phyloP scores from a whole-genome alignment of 2,113 vertebrate genomes.

The Cairina moschata region DNA sequence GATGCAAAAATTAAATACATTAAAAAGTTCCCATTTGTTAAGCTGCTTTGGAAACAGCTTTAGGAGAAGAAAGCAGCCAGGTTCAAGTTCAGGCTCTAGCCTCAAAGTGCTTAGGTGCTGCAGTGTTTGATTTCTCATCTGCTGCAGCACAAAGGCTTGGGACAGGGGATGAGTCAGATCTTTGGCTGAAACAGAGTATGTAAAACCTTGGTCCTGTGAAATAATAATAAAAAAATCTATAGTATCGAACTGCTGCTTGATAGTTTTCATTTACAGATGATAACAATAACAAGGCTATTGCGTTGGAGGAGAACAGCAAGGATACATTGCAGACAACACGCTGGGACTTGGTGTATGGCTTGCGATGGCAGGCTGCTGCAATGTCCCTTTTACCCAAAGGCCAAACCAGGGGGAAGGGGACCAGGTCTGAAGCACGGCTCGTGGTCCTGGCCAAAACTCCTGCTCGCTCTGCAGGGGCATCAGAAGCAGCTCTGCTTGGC shows the following conservation, averaged over 20 bases:
- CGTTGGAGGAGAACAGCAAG: background rate
- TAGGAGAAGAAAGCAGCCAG: background rate
- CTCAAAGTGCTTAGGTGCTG: background rate
- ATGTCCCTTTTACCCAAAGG: background rate
- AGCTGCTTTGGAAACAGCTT: background rate
- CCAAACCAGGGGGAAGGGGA: background rate
- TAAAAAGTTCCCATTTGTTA: background rate
- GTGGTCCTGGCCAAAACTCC: background rate
- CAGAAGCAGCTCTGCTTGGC: background rate
- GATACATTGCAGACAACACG: background rate
- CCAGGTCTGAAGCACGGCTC: background rate
- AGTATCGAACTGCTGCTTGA: background rate
- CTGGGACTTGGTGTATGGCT: background rate
- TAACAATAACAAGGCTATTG: background rate
- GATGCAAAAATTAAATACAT: background rate
- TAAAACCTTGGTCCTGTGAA: background rate
- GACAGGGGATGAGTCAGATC: background rate
- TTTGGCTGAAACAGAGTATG: background rate
- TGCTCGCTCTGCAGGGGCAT: background rate
- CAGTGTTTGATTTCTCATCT: conserved; percentile 10
- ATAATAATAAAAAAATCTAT: background rate
- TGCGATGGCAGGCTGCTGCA: background rate
- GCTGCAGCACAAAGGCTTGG: background rate
- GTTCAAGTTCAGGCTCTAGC: conserved; percentile 4
- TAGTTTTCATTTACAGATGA: background rate